A percentile compares a stretch with the other conserved stretches of the same genome.
Evolutionary conservation across 2,113 vertebrate genomes (phyloP).

Genomic region (Turdus rufiventris): DNA sequence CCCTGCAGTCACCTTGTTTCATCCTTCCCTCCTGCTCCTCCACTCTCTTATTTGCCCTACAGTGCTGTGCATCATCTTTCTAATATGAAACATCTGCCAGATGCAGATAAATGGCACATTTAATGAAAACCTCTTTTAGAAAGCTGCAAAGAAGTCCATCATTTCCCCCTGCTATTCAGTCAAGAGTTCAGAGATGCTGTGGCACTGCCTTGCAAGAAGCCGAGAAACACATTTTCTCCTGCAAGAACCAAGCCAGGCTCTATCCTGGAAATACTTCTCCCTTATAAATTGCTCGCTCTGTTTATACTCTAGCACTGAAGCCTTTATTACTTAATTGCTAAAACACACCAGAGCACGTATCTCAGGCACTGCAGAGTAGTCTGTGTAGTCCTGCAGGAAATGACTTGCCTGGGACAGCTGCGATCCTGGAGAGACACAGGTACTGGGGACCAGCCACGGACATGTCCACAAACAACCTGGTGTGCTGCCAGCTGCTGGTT

Average conservation of each 20-base stretch:
- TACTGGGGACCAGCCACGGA: not conserved
- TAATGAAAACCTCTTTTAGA: not conserved
- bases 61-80: not conserved
- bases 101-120: not conserved
- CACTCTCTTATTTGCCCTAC: not conserved
- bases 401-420: not conserved
- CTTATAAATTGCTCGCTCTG: not conserved
- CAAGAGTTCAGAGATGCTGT: not conserved
- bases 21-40: not conserved
- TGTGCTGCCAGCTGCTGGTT: not conserved
- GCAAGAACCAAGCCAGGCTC: not conserved
- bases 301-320: not conserved
- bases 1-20: not conserved
- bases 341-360: not conserved
- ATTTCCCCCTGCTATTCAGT: rapidly evolving
- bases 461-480: not conserved
- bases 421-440: rapidly evolving
- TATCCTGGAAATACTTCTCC: not conserved
- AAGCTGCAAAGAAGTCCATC: not conserved
- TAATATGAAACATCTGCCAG: not conserved
- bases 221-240: not conserved
- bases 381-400: rapidly evolving
- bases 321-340: not conserved
- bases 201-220: not conserved
- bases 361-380: not conserved